These are phyloP conservation scores for Gavia stellata DNA, from an alignment of 2,113 vertebrate species.

Conservation along the genomic window DNA sequence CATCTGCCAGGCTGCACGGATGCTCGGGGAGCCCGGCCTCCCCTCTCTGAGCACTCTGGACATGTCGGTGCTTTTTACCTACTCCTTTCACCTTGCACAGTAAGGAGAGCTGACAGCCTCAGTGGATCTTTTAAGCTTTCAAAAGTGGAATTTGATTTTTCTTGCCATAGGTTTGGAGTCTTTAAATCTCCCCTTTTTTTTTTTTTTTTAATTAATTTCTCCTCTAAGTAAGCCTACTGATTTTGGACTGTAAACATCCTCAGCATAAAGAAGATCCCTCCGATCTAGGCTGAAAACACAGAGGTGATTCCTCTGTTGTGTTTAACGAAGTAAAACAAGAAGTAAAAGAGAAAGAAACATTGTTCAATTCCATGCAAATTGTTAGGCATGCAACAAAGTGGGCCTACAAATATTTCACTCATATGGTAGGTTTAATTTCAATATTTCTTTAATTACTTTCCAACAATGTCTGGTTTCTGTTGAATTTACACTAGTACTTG, in stretches of 20 bases:
- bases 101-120: constrained; percentile 26
- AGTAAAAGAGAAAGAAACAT: neutral
- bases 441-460: constrained; percentile 79
- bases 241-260: neutral
- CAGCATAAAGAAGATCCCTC: neutral
- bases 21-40: neutral
- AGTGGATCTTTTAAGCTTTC: constrained; percentile 10
- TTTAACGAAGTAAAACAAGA: neutral
- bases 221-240: neutral
- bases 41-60: neutral
- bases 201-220: neutral
- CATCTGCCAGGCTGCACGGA: constrained; percentile 40
- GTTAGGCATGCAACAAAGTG: constrained; percentile 55
- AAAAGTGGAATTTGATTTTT: constrained; percentile 25
- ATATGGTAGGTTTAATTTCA: constrained; percentile 71
- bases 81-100: neutral
- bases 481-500: constrained; percentile 72
- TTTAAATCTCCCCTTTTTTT: neutral
- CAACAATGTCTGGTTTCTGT: constrained; percentile 74
- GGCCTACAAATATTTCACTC: constrained; percentile 69
- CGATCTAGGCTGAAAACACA: neutral
- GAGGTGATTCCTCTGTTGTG: neutral
- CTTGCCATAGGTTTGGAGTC: neutral
- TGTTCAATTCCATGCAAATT: constrained; percentile 40
- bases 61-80: neutral